Evolutionary conservation across 2,888 invertebrate species (phyloP).

Genomic region (Oscheius sp.): DNA sequence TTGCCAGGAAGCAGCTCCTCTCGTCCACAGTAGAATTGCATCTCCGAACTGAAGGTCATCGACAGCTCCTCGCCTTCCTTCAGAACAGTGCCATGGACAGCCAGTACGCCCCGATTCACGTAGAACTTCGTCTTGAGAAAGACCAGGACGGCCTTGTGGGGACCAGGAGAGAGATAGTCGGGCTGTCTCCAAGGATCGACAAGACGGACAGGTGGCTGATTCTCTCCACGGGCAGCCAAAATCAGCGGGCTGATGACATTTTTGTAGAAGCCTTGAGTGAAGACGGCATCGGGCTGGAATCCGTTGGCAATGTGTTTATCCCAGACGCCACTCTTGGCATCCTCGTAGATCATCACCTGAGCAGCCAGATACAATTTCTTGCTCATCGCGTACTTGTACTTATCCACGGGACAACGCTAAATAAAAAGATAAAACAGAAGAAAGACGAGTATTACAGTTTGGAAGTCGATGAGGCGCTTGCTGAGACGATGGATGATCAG

Average conservation of each 20-base stretch:
- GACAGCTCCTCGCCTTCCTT: too few species aligned
- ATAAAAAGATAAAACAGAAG: too few species aligned
- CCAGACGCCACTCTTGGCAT: conserved; percentile 53
- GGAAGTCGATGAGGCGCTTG: conserved; percentile 52
- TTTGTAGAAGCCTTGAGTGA: conserved; percentile 49
- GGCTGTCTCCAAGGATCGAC: conserved; percentile 10
- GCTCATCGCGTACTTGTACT: conserved; percentile 39
- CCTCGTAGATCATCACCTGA: conserved; percentile 41
- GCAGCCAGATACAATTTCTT: conserved; percentile 40
- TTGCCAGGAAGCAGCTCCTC: conserved; percentile 5
- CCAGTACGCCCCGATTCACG: conserved; percentile 57
- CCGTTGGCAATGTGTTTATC: conserved; percentile 49
- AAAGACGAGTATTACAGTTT: conserved; percentile 31
- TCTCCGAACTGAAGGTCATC: conserved; percentile 1
- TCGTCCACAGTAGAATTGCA: conserved; percentile 3
- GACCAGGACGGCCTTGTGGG: conserved; percentile 38
- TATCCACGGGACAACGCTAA: conserved; percentile 27
- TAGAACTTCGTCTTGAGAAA: conserved; percentile 55
- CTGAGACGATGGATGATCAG: conserved; percentile 44
- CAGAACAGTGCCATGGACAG: conserved; percentile 42
- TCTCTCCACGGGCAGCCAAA: background rate
- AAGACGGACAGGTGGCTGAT: background rate
- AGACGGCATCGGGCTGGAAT: conserved; percentile 56
- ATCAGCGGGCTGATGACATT: background rate
- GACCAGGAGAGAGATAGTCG: conserved; percentile 4